These are phyloP conservation scores for Stratiolaelaps scimitus DNA, from an alignment of 1,140 invertebrate genomes.

Conservation along the genomic window DNA sequence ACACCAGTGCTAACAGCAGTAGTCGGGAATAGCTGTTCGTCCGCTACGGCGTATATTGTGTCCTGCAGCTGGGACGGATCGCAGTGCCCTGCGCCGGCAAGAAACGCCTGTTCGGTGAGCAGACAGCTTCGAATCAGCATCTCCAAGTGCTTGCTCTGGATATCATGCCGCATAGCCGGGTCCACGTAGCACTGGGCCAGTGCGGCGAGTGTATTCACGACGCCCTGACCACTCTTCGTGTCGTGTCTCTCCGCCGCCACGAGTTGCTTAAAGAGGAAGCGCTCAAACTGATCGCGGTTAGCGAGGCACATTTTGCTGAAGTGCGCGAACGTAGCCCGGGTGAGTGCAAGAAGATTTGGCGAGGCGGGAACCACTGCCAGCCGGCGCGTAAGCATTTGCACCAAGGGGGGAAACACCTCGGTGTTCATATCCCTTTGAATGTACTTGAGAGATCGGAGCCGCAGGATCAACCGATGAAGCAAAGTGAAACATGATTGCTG, in stretches of 20 bases:
- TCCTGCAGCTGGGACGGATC: not conserved
- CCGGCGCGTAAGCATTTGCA: constrained; percentile 11
- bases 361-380: not conserved
- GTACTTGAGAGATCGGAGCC: not conserved
- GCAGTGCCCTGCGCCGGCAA: not conserved
- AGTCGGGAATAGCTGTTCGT: not conserved
- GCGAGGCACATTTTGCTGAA: not conserved
- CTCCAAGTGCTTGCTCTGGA: constrained; percentile 6
- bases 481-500: not conserved
- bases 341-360: not conserved
- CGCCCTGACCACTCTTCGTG: not conserved
- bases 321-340: not conserved
- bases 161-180: constrained; percentile 5
- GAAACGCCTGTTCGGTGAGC: constrained; percentile 5
- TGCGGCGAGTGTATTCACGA: not conserved
- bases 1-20: not conserved
- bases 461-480: not conserved
- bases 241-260: not conserved
- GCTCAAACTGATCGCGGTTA: constrained; percentile 4
- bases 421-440: constrained; percentile 1
- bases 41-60: constrained; percentile 19
- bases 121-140: constrained; percentile 6
- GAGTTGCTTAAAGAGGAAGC: constrained; percentile 17
- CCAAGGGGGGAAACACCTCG: constrained; percentile 17
- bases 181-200: constrained; percentile 1